Evolutionary conservation across 1,140 invertebrate genomes (phyloP).

Genomic region (Micrasema minimum): DNA sequence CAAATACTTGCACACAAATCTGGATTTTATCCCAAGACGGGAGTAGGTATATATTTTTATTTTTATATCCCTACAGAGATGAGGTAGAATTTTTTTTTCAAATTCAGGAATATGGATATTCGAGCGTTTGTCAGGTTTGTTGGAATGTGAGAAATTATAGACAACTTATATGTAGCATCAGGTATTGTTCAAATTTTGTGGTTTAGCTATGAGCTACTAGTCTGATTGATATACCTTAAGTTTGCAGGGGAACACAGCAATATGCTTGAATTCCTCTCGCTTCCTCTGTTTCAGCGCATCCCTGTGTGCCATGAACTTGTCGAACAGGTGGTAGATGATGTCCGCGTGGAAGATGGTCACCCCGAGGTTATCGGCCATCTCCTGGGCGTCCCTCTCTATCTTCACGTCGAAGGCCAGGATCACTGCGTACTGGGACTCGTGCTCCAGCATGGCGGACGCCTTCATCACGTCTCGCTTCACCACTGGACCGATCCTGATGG

Average conservation of each 20-base stretch:
- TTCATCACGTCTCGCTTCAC: constrained; percentile 99
- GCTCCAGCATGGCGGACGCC: constrained; percentile 98
- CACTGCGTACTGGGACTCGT: constrained; percentile 96
- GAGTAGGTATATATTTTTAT: too few relatives aligned
- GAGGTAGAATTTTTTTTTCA: too few relatives aligned
- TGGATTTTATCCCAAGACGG: too few relatives aligned
- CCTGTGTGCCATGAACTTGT: constrained; percentile 94
- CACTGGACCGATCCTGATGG: constrained; percentile 98
- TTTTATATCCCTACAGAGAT: too few relatives aligned
- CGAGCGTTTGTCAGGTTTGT: too few relatives aligned
- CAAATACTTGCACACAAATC: too few relatives aligned
- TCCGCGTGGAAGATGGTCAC: constrained; percentile 99
- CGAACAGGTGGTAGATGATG: constrained; percentile 99
- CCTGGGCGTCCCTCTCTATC: constrained; percentile 97
- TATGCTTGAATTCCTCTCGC: constrained; percentile 93
- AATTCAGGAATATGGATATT: too few relatives aligned
- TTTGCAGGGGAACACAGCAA: constrained; percentile 99
- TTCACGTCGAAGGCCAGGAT: constrained; percentile 99
- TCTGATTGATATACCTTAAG: too few relatives aligned
- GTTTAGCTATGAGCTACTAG: too few relatives aligned
- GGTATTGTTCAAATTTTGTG: too few relatives aligned
- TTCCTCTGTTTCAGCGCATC: constrained; percentile 95
- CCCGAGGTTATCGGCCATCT: constrained; percentile 92
- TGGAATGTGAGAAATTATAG: too few relatives aligned
- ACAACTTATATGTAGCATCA: too few relatives aligned